Evolutionary conservation across 2,888 invertebrate genomes (phyloP).

Genomic region (Augiades crinisus): DNA sequence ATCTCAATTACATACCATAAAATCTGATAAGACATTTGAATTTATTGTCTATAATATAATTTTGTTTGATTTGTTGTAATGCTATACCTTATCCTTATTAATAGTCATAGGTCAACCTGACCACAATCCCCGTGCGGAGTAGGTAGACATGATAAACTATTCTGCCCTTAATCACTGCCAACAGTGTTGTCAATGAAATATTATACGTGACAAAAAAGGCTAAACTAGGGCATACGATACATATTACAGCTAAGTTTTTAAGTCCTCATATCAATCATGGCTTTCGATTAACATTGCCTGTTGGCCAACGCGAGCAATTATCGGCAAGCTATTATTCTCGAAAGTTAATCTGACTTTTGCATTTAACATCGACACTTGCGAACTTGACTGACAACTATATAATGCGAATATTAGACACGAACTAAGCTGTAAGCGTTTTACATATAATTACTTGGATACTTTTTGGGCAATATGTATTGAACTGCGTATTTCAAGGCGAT

Average conservation of each 20-base stretch:
- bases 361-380: neutral
- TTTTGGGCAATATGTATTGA: conserved; percentile 32
- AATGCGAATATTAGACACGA: conserved; percentile 18
- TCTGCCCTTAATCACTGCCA: too few relatives aligned
- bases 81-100: too few relatives aligned
- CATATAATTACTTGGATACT: conserved; percentile 7
- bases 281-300: neutral
- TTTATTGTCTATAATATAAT: too few relatives aligned
- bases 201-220: too few relatives aligned
- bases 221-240: too few relatives aligned
- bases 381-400: conserved; percentile 13
- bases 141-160: too few relatives aligned
- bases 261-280: neutral
- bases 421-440: neutral
- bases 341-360: conserved; percentile 5
- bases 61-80: too few relatives aligned
- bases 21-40: neutral
- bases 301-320: conserved; percentile 1
- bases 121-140: too few relatives aligned
- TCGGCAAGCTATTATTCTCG: conserved; percentile 6
- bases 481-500: conserved; percentile 39
- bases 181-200: too few relatives aligned
- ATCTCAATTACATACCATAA: neutral
- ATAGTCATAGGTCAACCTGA: too few relatives aligned
- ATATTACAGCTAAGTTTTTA: too few relatives aligned